phyloP scores from a whole-genome alignment of 1,140 invertebrate genomes.

The Drosophila chauvacae region DNA sequence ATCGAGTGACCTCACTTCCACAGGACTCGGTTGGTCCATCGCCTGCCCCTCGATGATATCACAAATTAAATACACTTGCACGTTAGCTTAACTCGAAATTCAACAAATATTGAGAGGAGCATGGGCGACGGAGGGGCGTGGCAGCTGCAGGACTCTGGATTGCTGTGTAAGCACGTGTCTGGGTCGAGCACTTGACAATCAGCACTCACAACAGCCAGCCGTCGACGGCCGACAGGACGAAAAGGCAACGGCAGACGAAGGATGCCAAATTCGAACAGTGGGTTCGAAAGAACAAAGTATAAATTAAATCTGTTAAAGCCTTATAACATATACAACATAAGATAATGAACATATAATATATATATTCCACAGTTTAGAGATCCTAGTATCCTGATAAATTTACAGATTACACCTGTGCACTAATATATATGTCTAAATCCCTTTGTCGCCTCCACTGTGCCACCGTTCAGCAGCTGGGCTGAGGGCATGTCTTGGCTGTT shows the following conservation, averaged over 20 bases:
- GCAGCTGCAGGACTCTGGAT: slow-evolving; percentile 29
- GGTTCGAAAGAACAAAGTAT: not conserved
- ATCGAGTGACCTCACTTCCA: slow-evolving; percentile 2
- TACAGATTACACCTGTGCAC: too few relatives aligned
- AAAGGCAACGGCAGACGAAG: slow-evolving; percentile 31
- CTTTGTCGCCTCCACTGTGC: not conserved
- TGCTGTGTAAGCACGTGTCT: slow-evolving; percentile 75
- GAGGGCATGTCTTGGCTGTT: slow-evolving; percentile 33
- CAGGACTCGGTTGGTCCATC: not conserved
- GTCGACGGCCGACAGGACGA: slow-evolving; percentile 25
- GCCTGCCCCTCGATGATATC: slow-evolving; percentile 40
- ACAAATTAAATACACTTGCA: slow-evolving; percentile 76
- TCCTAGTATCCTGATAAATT: not conserved
- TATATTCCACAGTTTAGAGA: not conserved
- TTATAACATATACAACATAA: not conserved
- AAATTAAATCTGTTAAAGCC: accelerated
- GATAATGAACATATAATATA: not conserved
- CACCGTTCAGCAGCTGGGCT: slow-evolving; percentile 11
- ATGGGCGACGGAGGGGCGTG: slow-evolving; percentile 3
- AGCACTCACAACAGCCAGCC: slow-evolving; percentile 69
- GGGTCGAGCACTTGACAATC: slow-evolving; percentile 76
- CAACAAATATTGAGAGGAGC: slow-evolving; percentile 48
- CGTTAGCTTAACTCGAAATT: slow-evolving; percentile 63
- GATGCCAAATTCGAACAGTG: slow-evolving; percentile 24
- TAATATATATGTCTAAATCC: not conserved